Percentiles rank a stretch among this genome's conserved stretches.
These are phyloP conservation scores for Hydrolagus affinis DNA, from an alignment of 2,113 vertebrate species.

Conservation along the genomic window DNA sequence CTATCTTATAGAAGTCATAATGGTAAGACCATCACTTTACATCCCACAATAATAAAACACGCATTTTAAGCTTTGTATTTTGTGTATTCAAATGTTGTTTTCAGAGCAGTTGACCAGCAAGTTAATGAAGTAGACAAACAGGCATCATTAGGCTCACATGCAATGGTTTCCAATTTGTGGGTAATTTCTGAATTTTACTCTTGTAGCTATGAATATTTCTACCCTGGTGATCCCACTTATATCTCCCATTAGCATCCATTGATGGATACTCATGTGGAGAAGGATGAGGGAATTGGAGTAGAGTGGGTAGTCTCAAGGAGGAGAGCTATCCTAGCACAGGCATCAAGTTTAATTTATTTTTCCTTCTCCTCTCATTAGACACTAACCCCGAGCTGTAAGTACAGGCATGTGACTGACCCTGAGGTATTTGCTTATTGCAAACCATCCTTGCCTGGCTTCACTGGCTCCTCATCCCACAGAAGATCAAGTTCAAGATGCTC, in stretches of 20 bases:
- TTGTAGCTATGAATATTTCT: background rate
- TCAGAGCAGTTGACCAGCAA: background rate
- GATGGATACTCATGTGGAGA: no score
- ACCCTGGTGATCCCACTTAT: no score
- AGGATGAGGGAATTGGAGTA: no score
- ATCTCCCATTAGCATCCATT: no score
- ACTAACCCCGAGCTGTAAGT: background rate
- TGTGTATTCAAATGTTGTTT: background rate
- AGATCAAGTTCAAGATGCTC: no score
- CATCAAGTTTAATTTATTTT: background rate
- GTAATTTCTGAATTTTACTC: background rate
- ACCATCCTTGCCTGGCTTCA: no score
- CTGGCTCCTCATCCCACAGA: no score
- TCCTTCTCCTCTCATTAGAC: background rate
- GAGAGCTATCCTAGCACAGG: no score
- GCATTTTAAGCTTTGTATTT: background rate
- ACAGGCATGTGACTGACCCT: background rate
- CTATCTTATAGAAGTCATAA: slow-evolving; percentile 73
- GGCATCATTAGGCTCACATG: background rate
- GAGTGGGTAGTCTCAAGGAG: no score
- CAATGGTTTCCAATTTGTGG: background rate
- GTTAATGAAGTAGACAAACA: background rate
- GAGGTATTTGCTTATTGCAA: no score
- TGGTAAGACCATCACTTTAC: slow-evolving; percentile 49
- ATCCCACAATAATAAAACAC: background rate